A percentile compares a stretch with the other conserved stretches of the same genome.
These are phyloP conservation scores for Pelobates fuscus DNA, from an alignment of 2,113 vertebrate genomes.

Conservation along the genomic window DNA sequence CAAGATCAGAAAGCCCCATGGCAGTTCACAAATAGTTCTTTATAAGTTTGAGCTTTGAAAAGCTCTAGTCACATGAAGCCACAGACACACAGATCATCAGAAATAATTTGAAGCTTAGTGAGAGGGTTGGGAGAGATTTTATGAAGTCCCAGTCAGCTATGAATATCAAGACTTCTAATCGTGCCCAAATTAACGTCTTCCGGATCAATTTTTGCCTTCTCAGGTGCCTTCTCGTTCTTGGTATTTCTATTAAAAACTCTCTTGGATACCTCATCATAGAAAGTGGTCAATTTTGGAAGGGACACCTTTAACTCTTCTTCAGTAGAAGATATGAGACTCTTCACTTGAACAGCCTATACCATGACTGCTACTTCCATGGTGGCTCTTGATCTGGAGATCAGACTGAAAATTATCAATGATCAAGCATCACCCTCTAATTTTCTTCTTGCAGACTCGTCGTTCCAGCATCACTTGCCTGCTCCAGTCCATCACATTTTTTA, in stretches of 20 bases:
- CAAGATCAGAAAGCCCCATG: constrained; percentile 1
- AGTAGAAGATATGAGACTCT: constrained; percentile 4
- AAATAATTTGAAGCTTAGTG: constrained; percentile 6
- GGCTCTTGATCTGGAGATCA: constrained; percentile 4
- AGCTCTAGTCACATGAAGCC: neutral
- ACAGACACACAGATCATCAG: neutral
- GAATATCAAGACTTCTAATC: neutral
- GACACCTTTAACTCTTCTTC: constrained; percentile 30
- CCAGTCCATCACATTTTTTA: neutral
- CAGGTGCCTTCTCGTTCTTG: constrained; percentile 7
- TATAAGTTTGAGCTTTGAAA: neutral
- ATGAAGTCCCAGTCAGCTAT: neutral
- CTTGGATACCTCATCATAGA: constrained; percentile 22
- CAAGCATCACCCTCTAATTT: too few species aligned
- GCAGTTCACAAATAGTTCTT: neutral
- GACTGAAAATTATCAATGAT: neutral
- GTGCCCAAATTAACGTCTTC: neutral
- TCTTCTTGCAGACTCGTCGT: too few species aligned
- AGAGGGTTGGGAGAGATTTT: neutral
- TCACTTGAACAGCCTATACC: neutral
- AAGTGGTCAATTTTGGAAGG: constrained; percentile 25
- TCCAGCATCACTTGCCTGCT: constrained; percentile 5
- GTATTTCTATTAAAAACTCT: constrained; percentile 5
- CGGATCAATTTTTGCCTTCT: neutral
- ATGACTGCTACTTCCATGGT: neutral